phyloP scores from a whole-genome alignment of 2,797 vertebrate genomes.

The Lepilemur septentrionalis region DNA sequence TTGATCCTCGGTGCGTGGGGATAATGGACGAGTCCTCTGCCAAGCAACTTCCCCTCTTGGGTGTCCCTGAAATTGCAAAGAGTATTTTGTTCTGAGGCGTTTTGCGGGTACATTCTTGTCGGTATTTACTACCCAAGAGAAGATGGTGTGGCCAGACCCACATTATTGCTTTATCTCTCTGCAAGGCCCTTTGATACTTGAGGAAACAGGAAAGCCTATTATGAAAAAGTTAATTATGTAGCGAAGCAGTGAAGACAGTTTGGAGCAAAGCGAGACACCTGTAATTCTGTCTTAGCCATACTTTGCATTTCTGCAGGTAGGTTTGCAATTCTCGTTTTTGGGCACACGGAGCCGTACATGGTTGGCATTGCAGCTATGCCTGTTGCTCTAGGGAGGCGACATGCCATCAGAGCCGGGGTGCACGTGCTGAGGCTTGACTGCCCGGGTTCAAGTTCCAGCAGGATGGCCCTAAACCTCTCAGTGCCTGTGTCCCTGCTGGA shows the following conservation, averaged over 20 bases:
- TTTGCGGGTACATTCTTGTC: background rate
- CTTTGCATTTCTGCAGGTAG: background rate
- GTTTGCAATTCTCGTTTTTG: background rate
- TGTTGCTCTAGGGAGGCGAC: background rate
- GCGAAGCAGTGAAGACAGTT: background rate
- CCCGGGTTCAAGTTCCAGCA: background rate
- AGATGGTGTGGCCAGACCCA: background rate
- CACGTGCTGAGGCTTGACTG: background rate
- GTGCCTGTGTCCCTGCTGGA: background rate
- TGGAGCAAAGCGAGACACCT: accelerated
- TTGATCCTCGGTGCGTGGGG: background rate
- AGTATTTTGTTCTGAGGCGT: background rate
- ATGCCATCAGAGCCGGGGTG: accelerated
- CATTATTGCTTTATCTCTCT: background rate
- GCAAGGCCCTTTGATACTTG: background rate
- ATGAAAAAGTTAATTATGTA: background rate
- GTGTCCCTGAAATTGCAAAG: background rate
- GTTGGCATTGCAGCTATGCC: too few relatives aligned
- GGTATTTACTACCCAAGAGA: background rate
- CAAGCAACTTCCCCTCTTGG: background rate
- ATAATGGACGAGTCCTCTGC: background rate
- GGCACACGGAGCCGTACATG: background rate
- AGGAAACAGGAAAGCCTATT: background rate
- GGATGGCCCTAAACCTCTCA: too few relatives aligned
- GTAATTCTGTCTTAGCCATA: accelerated